Evolutionary conservation across 2,113 vertebrate genomes (phyloP).

Genomic region (Thunnus thynnus): DNA sequence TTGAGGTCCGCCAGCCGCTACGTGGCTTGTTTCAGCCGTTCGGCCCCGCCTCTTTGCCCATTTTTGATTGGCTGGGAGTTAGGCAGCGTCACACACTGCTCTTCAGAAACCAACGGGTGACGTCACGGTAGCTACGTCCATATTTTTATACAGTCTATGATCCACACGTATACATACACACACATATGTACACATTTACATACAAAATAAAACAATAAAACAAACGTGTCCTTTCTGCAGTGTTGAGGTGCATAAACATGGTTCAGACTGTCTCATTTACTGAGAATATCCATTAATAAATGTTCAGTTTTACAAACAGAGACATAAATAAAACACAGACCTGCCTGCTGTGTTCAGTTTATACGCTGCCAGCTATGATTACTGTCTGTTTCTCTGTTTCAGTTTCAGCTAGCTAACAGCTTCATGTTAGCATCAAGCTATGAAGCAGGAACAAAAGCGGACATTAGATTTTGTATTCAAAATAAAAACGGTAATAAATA

Average conservation of each 20-base stretch:
- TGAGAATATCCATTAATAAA: conserved; percentile 23
- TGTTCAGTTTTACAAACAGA: not conserved
- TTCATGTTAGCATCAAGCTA: not conserved
- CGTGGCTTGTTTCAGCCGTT: too few relatives aligned
- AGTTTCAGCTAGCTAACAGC: not conserved
- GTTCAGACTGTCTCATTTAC: conserved; percentile 58
- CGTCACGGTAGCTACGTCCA: too few relatives aligned
- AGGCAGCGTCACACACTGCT: too few relatives aligned
- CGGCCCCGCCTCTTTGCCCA: too few relatives aligned
- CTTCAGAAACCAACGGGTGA: too few relatives aligned
- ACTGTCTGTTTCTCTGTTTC: not conserved
- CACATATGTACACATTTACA: too few relatives aligned
- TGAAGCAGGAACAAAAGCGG: too few relatives aligned
- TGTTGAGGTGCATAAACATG: conserved; percentile 58
- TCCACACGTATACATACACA: too few relatives aligned
- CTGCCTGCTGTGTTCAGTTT: conserved; percentile 37
- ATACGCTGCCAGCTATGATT: conserved; percentile 77
- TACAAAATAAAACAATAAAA: too few relatives aligned
- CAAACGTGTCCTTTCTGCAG: conserved; percentile 6
- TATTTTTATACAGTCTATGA: too few relatives aligned
- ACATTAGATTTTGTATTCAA: not conserved
- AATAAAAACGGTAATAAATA: conserved; percentile 17
- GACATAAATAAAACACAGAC: conserved; percentile 15
- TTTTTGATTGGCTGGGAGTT: too few relatives aligned
- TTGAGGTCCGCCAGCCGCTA: too few relatives aligned